Conservation (phyloP, 2,888 invertebrate genomes). For the Tiliacea aurago region DNA sequence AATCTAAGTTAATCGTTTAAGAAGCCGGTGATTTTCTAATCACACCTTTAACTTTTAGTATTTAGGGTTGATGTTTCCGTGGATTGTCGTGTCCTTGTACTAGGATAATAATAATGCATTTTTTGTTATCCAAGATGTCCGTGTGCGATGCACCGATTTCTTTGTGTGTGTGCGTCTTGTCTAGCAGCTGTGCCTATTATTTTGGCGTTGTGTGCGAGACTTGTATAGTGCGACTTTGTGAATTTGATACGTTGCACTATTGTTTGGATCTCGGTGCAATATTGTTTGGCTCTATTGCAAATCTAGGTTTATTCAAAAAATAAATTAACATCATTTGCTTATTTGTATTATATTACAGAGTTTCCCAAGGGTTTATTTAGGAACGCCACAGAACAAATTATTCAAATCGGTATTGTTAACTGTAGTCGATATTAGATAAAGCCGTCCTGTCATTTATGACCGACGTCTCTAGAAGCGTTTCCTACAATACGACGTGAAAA, state of each 20-base stretch:
- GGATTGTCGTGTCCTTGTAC: constrained; percentile 75
- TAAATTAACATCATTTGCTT: constrained; percentile 11
- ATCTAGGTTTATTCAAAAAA: constrained; percentile 35
- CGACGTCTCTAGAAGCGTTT: constrained; percentile 29
- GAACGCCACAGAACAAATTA: background rate
- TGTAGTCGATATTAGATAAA: constrained; percentile 32
- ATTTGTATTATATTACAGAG: constrained; percentile 23
- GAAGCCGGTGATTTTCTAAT: constrained; percentile 55
- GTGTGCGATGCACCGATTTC: constrained; percentile 85
- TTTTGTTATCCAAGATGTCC: constrained; percentile 86
- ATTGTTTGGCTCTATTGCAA: constrained; percentile 41
- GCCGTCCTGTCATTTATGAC: constrained; percentile 28
- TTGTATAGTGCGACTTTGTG: constrained; percentile 69
- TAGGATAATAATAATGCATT: constrained; percentile 89
- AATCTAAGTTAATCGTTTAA: constrained; percentile 87
- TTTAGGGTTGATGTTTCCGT: constrained; percentile 71
- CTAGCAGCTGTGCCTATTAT: constrained; percentile 90
- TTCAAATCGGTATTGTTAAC: constrained; percentile 38
- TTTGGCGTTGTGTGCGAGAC: constrained; percentile 82
- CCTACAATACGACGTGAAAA: constrained; percentile 63
- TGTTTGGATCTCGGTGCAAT: constrained; percentile 54
- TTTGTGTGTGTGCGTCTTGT: constrained; percentile 80
- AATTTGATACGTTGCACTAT: constrained; percentile 75
- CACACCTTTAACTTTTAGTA: constrained; percentile 36
- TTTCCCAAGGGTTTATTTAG: constrained; percentile 9